phyloP scores from a whole-genome alignment of 2,888 invertebrate genomes.

The Stratiomys singularior region DNA sequence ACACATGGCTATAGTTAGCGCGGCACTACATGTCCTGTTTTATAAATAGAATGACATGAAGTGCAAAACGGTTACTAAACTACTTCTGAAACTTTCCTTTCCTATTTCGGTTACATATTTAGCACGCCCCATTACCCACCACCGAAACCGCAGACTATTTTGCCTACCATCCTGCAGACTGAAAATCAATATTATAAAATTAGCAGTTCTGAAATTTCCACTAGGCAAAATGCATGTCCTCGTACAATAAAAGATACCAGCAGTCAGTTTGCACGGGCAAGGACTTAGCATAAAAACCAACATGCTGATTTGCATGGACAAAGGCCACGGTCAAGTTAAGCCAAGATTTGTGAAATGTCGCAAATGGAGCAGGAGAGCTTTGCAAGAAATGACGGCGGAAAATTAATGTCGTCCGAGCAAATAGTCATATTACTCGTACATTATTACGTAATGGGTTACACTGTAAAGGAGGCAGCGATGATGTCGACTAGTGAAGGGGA shows the following conservation, averaged over 20 bases:
- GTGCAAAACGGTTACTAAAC: too few species aligned
- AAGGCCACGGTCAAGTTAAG: conserved; percentile 40
- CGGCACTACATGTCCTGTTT: too few species aligned
- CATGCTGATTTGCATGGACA: conserved; percentile 29
- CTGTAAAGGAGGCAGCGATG: too few species aligned
- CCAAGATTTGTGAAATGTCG: conserved; percentile 36
- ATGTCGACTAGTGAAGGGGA: too few species aligned
- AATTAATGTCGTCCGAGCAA: background rate
- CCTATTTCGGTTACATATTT: conserved; percentile 5
- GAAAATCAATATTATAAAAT: conserved; percentile 35
- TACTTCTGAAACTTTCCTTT: too few species aligned
- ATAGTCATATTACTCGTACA: background rate
- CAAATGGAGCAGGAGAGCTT: conserved; percentile 12
- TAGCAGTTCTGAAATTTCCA: conserved; percentile 24
- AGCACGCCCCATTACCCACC: background rate
- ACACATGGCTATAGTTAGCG: too few species aligned
- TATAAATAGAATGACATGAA: too few species aligned
- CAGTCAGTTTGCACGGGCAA: background rate
- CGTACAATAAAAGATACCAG: conserved; percentile 33
- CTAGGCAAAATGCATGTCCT: conserved; percentile 39
- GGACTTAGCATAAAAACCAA: background rate
- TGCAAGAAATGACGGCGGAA: background rate
- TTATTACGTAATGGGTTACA: conserved; percentile 33
- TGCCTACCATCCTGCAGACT: background rate
- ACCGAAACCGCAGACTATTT: background rate